A percentile compares a stretch with the other conserved stretches of the same genome.
phyloP scores from a whole-genome alignment of 2,113 vertebrate species.

The Epinephelus lanceolatus region DNA sequence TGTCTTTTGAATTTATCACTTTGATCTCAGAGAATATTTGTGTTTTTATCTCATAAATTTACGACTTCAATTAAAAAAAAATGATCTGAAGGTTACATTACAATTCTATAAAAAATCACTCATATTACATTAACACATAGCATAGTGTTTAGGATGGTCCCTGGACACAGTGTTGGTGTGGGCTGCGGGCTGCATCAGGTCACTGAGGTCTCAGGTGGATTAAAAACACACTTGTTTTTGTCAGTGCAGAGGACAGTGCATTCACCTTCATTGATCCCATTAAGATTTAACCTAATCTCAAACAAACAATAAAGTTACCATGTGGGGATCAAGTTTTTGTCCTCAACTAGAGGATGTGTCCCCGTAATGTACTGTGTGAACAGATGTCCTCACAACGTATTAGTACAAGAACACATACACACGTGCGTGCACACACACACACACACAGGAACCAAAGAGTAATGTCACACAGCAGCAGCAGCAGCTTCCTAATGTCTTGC shows the following conservation, averaged over 20 bases:
- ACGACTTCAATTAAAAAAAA: too few relatives aligned
- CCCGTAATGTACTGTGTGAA: not conserved
- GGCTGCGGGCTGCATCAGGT: not conserved
- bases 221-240: not conserved
- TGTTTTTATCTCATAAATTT: too few relatives aligned
- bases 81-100: too few relatives aligned
- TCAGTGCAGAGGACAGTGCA: not conserved
- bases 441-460: too few relatives aligned
- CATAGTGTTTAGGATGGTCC: not conserved
- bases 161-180: not conserved
- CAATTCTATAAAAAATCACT: too few relatives aligned
- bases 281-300: too few relatives aligned
- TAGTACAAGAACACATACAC: not conserved
- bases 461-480: not conserved
- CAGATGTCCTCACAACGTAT: not conserved
- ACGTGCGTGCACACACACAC: not conserved
- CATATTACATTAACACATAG: too few relatives aligned
- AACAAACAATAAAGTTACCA: not conserved
- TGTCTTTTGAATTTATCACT: too few relatives aligned
- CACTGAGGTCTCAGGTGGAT: not conserved
- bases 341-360: not conserved
- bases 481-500: slow-evolving; percentile 35
- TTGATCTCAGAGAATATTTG: too few relatives aligned
- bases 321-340: not conserved
- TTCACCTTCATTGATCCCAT: too few relatives aligned